These are phyloP conservation scores for Istiophorus platypterus DNA, from an alignment of 2,113 vertebrate species.

Conservation along the genomic window DNA sequence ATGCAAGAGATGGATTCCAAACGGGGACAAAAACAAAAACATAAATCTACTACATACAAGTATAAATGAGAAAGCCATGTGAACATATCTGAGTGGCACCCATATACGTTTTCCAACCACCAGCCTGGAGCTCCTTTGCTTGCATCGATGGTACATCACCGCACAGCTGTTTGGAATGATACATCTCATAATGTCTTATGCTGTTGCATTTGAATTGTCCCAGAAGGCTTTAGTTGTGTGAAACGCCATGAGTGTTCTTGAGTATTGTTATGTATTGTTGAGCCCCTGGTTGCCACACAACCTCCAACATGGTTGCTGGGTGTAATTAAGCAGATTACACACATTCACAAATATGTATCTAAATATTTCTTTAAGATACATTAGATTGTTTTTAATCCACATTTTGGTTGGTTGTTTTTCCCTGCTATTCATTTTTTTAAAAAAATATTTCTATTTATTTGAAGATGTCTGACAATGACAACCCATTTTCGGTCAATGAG, in stretches of 20 bases:
- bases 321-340: too few species aligned
- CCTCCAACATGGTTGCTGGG: constrained; percentile 12
- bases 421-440: not conserved
- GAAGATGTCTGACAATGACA: constrained; percentile 15
- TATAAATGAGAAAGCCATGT: not conserved
- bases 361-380: not conserved
- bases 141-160: too few species aligned
- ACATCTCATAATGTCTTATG: not conserved
- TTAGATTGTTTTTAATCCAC: not conserved
- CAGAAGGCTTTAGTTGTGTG: not conserved
- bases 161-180: too few species aligned
- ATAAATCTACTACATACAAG: not conserved
- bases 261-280: too few species aligned
- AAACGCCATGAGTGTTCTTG: not conserved
- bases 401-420: not conserved
- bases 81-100: not conserved
- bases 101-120: not conserved
- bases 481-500: not conserved
- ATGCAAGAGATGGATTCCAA: not conserved
- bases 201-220: not conserved
- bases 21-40: not conserved
- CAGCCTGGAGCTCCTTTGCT: not conserved
- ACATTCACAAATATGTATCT: not conserved
- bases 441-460: constrained; percentile 25
- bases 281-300: not conserved